Evolutionary conservation across 2,797 vertebrate genomes (phyloP).

Genomic region (Cryptoblepharus egeriae): DNA sequence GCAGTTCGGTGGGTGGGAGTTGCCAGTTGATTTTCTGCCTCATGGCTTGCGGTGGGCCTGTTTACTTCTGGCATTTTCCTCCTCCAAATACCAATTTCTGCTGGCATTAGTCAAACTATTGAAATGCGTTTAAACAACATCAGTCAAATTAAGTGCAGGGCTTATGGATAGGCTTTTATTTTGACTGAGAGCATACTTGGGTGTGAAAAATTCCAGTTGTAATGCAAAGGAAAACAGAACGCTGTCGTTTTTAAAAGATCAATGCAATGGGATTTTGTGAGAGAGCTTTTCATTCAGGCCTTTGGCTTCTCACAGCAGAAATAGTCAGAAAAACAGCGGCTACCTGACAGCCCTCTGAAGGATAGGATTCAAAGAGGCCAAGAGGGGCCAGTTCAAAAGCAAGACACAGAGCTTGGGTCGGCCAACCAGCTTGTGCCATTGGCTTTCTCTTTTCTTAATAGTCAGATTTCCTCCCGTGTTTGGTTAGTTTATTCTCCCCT

Average conservation of each 20-base stretch:
- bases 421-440: background rate
- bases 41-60: background rate
- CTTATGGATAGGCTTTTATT: conserved; percentile 5
- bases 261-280: background rate
- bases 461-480: background rate
- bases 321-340: background rate
- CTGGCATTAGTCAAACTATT: conserved; percentile 17
- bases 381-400: background rate
- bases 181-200: conserved; percentile 13
- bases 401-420: background rate
- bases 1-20: background rate
- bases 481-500: no score
- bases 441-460: background rate
- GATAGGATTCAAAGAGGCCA: background rate
- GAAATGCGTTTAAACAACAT: conserved; percentile 4
- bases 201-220: background rate
- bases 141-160: conserved; percentile 26
- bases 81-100: background rate
- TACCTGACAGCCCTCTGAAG: background rate
- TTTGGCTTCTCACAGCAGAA: conserved; percentile 18
- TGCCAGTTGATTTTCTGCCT: background rate
- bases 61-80: background rate
- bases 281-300: background rate
- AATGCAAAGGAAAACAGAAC: conserved; percentile 1
- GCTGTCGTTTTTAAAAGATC: background rate